Base-by-base conservation (phyloP, 2,888 invertebrate genomes). In the Hermaeophaga mercurialis region DNA sequence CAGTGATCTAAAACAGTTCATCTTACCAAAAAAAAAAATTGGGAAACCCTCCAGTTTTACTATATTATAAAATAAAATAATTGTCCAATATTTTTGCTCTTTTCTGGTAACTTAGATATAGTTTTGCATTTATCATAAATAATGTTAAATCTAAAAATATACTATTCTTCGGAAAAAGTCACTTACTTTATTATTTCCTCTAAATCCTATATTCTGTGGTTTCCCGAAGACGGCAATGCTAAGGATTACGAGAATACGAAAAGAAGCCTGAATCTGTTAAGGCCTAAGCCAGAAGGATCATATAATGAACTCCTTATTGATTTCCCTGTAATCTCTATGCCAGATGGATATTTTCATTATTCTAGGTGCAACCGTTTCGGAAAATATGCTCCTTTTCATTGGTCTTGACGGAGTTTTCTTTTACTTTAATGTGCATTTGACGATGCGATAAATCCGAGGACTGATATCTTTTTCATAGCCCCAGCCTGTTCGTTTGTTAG, bases 291-390 rank as follows among this genome's bases (percentile, higher is more conserved):
- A 58, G 50, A 60, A 65, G 64, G 67, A 70, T 70, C 70, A 69
- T 66, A 70, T 73, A 73, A 73, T 72, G 72, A 71, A 72, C 68
- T 70, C 68, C 66, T 67, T 70, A 72, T 71, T 71, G 71, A 72
- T 72, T 72, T 68, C 65, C 61, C 60, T 67, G 68, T 70, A 70
- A 68, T 68, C 67, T 64, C 63, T 62, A 59, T 56, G 58, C 60
- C 65, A 63, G 67, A 67, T 67, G 64, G 66, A 67, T 68, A 68
- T 70, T 68, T 66, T 63, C 59, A 61, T 64, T 63, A 66, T 66
- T 66, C 65, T 64, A 59, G 62, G 54, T 60, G 56, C 61, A 46
- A 43, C 53, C 56, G 56, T 56, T 57, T 58, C 45, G 28, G 31
- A 11, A 54, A 59, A 56, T 57, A 50, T 63, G 59, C 54, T 50